Conservation (phyloP, 2,113 vertebrate species). For the Macquaria australasica region DNA sequence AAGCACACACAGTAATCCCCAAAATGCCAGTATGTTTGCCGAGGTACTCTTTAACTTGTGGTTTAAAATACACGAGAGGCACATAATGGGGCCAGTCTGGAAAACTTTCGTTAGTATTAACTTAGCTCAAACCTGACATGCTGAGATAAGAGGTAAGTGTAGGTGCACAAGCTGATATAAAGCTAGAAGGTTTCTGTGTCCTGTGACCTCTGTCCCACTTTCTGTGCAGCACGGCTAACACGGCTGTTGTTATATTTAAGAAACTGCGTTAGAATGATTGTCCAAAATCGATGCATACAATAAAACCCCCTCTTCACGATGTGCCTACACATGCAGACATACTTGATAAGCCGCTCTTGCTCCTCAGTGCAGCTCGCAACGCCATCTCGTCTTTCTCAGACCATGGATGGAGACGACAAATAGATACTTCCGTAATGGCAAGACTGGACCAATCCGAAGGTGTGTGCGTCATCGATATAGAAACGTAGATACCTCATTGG, state of each 20-base stretch:
- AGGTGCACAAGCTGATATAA: neutral
- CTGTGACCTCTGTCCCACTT: conserved; percentile 62
- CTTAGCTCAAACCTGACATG: neutral
- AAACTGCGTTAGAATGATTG: rapidly evolving
- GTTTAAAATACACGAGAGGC: too few species aligned
- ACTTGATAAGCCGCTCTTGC: conserved; percentile 43
- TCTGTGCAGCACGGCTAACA: neutral
- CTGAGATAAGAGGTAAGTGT: neutral
- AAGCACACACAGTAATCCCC: too few species aligned
- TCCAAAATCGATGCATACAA: rapidly evolving
- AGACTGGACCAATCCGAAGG: neutral
- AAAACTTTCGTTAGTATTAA: neutral
- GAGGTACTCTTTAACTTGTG: too few species aligned
- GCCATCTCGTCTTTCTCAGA: conserved; percentile 51
- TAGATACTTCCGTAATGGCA: neutral
- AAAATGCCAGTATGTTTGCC: too few species aligned
- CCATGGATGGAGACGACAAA: too few species aligned
- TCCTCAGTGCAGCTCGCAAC: conserved; percentile 50
- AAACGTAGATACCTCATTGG: too few species aligned
- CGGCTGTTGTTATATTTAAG: neutral
- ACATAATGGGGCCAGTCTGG: too few species aligned
- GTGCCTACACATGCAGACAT: neutral
- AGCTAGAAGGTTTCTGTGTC: neutral
- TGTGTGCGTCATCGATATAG: too few species aligned
- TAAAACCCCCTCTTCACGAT: rapidly evolving